A percentile compares a stretch with the other conserved stretches of the same genome.
phyloP scores from a whole-genome alignment of 2,797 vertebrate species.

The Halcyon chelicuti region DNA sequence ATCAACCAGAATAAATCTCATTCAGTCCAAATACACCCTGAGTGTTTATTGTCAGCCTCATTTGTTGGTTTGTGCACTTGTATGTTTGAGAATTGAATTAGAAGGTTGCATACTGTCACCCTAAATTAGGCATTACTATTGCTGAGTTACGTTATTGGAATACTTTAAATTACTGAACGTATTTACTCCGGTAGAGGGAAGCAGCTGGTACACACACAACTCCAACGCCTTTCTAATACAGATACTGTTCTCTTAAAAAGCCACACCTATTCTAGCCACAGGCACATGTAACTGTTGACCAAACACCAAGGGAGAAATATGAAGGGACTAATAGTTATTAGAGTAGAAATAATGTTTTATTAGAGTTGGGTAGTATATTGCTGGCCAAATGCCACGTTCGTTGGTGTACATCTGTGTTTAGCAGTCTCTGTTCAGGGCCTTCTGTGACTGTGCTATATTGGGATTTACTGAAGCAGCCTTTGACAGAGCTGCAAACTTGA shows the following conservation, averaged over 20 bases:
- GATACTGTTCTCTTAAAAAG: background rate
- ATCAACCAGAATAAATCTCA: background rate
- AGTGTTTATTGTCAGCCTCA: background rate
- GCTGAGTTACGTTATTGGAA: background rate
- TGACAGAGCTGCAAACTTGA: background rate
- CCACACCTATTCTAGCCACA: background rate
- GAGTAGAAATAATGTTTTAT: conserved; percentile 44
- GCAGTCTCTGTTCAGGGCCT: background rate
- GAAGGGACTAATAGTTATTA: conserved; percentile 16
- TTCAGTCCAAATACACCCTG: fast-evolving
- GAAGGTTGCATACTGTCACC: background rate
- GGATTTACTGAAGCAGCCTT: background rate
- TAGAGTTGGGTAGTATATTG: background rate
- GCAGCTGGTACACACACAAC: background rate
- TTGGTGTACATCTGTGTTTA: conserved; percentile 1
- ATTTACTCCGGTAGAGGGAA: conserved; percentile 3
- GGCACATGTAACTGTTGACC: background rate
- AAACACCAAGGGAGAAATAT: background rate
- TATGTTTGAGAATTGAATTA: background rate
- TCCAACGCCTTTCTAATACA: background rate
- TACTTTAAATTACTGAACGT: background rate
- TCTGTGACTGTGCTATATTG: background rate
- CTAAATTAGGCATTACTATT: background rate
- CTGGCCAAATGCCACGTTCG: background rate
- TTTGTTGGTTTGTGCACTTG: background rate